Conservation (phyloP, 23 tunicate genomes). For the Halocynthia aurantium region DNA sequence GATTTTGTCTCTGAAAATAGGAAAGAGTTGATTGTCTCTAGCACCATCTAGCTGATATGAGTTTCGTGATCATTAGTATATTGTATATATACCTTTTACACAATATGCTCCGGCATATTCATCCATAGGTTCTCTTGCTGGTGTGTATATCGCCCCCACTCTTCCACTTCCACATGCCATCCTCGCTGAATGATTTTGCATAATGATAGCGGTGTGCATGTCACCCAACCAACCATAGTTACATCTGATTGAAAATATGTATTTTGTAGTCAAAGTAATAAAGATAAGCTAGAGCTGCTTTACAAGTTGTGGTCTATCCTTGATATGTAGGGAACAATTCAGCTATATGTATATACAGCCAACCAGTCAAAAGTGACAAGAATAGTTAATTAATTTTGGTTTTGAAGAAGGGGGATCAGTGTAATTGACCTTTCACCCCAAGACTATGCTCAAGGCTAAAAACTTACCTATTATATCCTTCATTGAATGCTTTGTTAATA, state of each 20-base stretch:
- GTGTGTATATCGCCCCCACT: slow-evolving; percentile 41
- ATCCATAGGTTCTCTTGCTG: neutral
- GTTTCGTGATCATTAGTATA: neutral
- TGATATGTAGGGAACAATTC: too few species aligned
- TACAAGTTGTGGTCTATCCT: too few species aligned
- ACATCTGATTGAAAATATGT: slow-evolving; percentile 20
- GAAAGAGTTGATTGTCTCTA: neutral
- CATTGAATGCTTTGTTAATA: slow-evolving; percentile 41
- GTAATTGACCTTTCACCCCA: too few species aligned
- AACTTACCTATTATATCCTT: slow-evolving; percentile 48
- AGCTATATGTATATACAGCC: too few species aligned
- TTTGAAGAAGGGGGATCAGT: too few species aligned
- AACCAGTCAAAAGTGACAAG: neutral
- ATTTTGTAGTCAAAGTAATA: neutral
- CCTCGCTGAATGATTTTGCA: slow-evolving; percentile 31
- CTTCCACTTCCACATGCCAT: slow-evolving; percentile 30
- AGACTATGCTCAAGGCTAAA: too few species aligned
- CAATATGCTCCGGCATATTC: slow-evolving; percentile 49
- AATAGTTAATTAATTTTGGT: too few species aligned
- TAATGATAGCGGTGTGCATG: slow-evolving; percentile 47
- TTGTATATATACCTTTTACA: slow-evolving; percentile 20
- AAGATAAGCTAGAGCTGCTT: neutral
- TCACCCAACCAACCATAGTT: slow-evolving; percentile 58
- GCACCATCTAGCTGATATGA: neutral
- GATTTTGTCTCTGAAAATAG: neutral